These are phyloP conservation scores for Pholis gunnellus DNA, from an alignment of 2,113 vertebrate genomes.

Conservation along the genomic window DNA sequence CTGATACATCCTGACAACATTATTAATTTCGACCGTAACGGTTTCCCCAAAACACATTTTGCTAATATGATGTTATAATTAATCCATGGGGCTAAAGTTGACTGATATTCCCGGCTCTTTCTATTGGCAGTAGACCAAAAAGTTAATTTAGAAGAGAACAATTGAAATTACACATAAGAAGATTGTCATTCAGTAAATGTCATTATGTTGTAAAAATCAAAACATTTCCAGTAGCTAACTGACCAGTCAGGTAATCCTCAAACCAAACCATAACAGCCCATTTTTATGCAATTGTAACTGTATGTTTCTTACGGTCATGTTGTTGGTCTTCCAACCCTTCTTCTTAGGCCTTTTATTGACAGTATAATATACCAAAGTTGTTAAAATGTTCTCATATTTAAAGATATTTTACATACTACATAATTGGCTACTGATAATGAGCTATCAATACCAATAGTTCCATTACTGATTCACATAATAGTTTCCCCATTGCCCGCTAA, in stretches of 20 bases:
- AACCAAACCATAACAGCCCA: neutral
- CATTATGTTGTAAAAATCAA: neutral
- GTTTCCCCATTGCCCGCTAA: neutral
- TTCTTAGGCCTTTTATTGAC: neutral
- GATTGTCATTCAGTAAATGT: neutral
- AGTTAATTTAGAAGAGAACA: neutral
- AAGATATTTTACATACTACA: neutral
- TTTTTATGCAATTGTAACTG: neutral
- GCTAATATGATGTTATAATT: slow-evolving; percentile 1
- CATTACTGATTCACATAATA: neutral
- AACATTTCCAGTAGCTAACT: neutral
- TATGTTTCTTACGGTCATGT: neutral
- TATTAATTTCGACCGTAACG: neutral
- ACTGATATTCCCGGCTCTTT: neutral
- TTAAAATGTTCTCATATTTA: neutral
- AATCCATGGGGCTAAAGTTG: neutral
- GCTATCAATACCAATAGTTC: neutral
- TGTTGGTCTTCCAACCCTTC: neutral
- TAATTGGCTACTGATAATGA: neutral
- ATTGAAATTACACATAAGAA: neutral
- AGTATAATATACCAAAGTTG: neutral
- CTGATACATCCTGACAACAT: neutral
- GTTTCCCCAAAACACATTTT: neutral
- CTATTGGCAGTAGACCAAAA: neutral
- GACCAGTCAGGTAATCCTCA: neutral